Base-by-base conservation (phyloP, 2,888 invertebrate genomes). In the Aphelenchoides bicaudatus region DNA sequence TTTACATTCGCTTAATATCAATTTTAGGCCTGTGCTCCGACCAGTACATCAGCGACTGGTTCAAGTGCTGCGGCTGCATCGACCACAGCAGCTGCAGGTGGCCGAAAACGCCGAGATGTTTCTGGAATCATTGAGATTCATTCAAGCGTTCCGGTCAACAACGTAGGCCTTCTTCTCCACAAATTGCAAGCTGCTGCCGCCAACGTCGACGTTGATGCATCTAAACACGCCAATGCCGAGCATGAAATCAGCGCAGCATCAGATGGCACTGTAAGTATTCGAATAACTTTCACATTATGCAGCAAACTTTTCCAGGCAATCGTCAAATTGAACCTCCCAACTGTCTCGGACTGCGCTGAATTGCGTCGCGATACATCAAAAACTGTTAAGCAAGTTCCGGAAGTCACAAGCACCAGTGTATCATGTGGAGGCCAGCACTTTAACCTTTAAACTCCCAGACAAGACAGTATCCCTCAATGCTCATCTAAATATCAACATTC, bases 261-360 rank as follows among this genome's bases (percentile, higher is more conserved):
- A 25, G 25, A 43, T 25, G 43, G 43, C 43, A 43, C 16, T n/a
- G 43, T 43, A 19, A n/a, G n/a, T n/a, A n/a, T n/a, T n/a, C n/a
- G n/a, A n/a, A n/a, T n/a, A n/a, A n/a, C n/a, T n/a, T n/a, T n/a
- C n/a, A n/a, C n/a, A n/a, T n/a, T n/a, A n/a, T n/a, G n/a, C n/a
- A n/a, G n/a, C n/a, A n/a, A n/a, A n/a, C n/a, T n/a, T n/a, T n/a
- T n/a, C n/a, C n/a, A n/a, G n/a, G n/a, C n/a, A 96, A 79, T 91
- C 91, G 72, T 90, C 89, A 90, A 91, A 91, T 75, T 88, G 87
- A 73, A 89, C 87, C 80, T 91, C 91, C 80, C 91, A 87, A n/a
- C 94, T 83, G 25, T 25, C 10, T 19, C 25, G 10, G 43, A 43
- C 25, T 43, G 43, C 43, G 43, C 43, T n/a, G 43, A 43, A 8